Evolutionary conservation across 2,113 vertebrate genomes (phyloP).

Genomic region (Manacus vitellinus): DNA sequence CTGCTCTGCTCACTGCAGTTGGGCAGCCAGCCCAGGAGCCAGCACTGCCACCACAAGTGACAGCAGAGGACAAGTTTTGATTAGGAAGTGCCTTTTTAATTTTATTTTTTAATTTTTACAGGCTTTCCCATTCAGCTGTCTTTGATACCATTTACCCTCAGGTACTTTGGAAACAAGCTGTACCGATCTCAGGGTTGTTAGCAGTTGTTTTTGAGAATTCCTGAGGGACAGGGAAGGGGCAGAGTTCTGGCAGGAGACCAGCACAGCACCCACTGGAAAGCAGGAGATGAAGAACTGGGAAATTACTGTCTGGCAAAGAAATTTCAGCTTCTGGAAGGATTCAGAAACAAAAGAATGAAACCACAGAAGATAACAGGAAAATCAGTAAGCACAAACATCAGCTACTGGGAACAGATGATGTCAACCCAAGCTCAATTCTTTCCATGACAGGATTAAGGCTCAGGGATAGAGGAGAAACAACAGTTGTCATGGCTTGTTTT

Average conservation of each 20-base stretch:
- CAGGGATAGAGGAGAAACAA: constrained; percentile 44
- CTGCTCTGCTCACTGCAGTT: neutral
- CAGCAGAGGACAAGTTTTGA: neutral
- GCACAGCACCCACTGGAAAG: neutral
- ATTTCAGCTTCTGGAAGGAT: constrained; percentile 17
- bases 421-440: constrained; percentile 50
- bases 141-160: neutral
- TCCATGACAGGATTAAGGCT: constrained; percentile 45
- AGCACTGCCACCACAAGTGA: neutral
- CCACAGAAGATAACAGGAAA: constrained; percentile 44
- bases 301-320: constrained; percentile 10
- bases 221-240: neutral
- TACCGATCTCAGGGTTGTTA: neutral
- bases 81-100: neutral
- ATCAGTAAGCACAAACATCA: constrained; percentile 46
- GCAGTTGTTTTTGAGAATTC: neutral
- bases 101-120: neutral
- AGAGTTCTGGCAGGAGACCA: neutral
- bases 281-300: neutral
- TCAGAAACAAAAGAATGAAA: neutral
- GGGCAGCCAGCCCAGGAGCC: neutral
- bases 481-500: constrained; percentile 58
- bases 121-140: neutral
- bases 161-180: neutral
- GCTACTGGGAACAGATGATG: constrained; percentile 54